Percentiles rank a stretch among this genome's conserved stretches.
These are phyloP conservation scores for Ploceus nigricollis DNA, from an alignment of 2,113 vertebrate genomes.

Conservation along the genomic window DNA sequence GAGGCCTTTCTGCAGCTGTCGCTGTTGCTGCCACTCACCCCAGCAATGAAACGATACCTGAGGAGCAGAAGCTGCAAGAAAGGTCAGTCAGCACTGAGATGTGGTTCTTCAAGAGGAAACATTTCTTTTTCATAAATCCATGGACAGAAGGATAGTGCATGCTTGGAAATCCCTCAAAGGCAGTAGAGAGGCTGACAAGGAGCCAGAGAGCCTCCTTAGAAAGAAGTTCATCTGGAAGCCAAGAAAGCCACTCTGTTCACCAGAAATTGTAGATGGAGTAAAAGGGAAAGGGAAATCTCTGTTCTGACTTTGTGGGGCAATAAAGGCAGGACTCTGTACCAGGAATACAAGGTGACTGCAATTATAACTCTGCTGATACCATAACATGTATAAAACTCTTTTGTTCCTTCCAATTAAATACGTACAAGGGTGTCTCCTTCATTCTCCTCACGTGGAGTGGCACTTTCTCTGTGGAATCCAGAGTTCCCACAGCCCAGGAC, in stretches of 20 bases:
- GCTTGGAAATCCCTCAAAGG: neutral
- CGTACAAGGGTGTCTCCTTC: neutral
- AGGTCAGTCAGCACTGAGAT: neutral
- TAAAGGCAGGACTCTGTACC: slow-evolving; percentile 48
- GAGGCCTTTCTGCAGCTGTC: neutral
- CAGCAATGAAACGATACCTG: neutral
- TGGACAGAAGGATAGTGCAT: neutral
- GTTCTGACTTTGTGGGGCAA: neutral
- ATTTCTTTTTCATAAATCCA: neutral
- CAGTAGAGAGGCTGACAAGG: neutral
- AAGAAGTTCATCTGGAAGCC: neutral
- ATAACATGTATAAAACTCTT: neutral
- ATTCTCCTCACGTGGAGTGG: neutral
- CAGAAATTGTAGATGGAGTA: neutral
- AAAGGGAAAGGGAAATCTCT: neutral
- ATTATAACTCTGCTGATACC: neutral
- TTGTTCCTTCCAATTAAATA: neutral
- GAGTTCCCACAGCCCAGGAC: neutral
- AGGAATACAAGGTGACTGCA: neutral
- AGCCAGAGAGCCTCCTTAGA: neutral
- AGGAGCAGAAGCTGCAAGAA: neutral
- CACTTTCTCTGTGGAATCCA: neutral
- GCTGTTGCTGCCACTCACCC: neutral
- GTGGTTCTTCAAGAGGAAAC: neutral
- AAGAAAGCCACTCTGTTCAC: neutral